These are phyloP conservation scores for Lottia scabra DNA, from an alignment of 2,888 invertebrate species.

Conservation along the genomic window DNA sequence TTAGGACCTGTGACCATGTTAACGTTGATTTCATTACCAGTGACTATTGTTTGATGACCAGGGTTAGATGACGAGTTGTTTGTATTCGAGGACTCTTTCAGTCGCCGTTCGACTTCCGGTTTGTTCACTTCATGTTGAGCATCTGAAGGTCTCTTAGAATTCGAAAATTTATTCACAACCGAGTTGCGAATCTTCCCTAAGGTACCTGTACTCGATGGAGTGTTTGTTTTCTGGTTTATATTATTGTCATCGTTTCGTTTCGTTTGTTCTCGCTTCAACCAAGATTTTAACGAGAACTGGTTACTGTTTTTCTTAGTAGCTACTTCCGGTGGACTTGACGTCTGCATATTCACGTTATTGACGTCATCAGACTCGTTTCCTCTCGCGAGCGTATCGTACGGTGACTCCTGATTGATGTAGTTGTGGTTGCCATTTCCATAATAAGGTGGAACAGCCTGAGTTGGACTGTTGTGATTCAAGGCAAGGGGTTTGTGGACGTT, in stretches of 20 bases:
- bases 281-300: conserved; percentile 53
- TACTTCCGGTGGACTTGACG: conserved; percentile 4
- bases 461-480: conserved; percentile 29
- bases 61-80: not conserved
- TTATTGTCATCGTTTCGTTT: conserved; percentile 12
- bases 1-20: not conserved
- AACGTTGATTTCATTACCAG: not conserved
- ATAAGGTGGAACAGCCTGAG: conserved; percentile 10
- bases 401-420: conserved; percentile 20
- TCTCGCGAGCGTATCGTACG: conserved; percentile 6
- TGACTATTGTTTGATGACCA: not conserved
- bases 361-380: not conserved
- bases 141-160: conserved; percentile 27
- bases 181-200: conserved; percentile 52
- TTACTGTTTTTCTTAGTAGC: conserved; percentile 37
- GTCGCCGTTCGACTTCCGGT: conserved; percentile 2
- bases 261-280: conserved; percentile 52
- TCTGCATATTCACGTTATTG: not conserved
- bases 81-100: not conserved
- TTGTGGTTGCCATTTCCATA: not conserved
- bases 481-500: conserved; percentile 56
- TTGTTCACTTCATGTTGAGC: conserved; percentile 8
- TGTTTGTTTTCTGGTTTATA: conserved; percentile 27
- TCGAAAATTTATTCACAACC: conserved; percentile 51
- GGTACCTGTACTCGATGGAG: conserved; percentile 27